Base-by-base conservation (phyloP, 2,113 vertebrate genomes). In the Poeciliopsis turrubarensis region DNA sequence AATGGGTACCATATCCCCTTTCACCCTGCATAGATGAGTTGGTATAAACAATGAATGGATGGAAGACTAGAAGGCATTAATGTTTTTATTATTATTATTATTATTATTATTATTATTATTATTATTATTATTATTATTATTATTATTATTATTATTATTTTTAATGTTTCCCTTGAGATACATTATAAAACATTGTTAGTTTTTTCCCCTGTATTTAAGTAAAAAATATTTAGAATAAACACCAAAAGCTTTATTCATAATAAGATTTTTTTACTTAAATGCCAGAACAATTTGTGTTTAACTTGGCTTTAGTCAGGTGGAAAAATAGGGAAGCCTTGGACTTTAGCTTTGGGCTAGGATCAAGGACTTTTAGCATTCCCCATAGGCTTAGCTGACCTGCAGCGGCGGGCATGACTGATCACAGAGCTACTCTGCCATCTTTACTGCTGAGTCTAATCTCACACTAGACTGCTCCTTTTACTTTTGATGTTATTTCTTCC, bases 351-450 rank as follows among this genome's bases (percentile, higher is more conserved):
- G 74, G 87, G 72, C 60, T 61, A 69, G 86, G 86, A 90, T 87
- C 73, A 74, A 47, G 78, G 80, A 89, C 89, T 89, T 79, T 87
- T 81, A 73, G 67, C 86, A 83, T 93, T 91, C 91, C 85, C 82
- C 69, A 77, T 82, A 57, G 83, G 85, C 83, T 92, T 91, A 89
- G 78, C 69, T 76, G 86, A 90, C 82, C 88, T 70, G 54, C 60
- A 26, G 80, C 71, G 64, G 74, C 25, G 29, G 81, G 84, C 84
- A 80, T 85, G 86, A 84, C 82, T 86, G 86, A 89, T 92, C 87
- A 86, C 27, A 81, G 61, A 86, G 79, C 81, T 32, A 37, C 86
- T 66, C 72, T 64, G 74, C 68, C 79, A 72, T 82, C 70, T 86
- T 76, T 76, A 73, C 69, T 70, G 34, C 57, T 51, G 31, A 78